phyloP scores from a whole-genome alignment of 2,113 vertebrate genomes.

The Semnornis frantzii region DNA sequence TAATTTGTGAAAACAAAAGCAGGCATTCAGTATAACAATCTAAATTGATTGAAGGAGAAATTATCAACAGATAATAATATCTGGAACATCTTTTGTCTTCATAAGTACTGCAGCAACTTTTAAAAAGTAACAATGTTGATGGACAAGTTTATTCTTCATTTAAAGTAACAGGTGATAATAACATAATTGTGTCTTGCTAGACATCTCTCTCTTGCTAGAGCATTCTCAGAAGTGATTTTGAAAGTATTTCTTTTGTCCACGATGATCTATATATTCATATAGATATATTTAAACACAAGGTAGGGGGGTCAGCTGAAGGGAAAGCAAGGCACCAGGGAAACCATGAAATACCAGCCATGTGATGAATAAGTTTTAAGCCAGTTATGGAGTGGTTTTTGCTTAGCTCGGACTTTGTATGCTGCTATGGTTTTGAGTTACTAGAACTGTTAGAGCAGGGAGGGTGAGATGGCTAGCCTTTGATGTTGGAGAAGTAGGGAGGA shows the following conservation, averaged over 20 bases:
- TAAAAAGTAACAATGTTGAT: neutral
- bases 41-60: neutral
- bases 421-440: neutral
- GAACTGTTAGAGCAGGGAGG: neutral
- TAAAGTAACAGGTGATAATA: neutral
- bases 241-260: neutral
- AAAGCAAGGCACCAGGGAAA: neutral
- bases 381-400: neutral
- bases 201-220: neutral
- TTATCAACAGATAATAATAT: neutral
- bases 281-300: neutral
- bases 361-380: neutral
- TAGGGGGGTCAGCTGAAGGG: neutral
- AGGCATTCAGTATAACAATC: neutral
- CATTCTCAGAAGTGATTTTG: neutral
- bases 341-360: neutral
- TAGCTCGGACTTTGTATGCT: neutral
- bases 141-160: neutral
- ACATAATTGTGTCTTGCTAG: neutral
- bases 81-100: too few relatives aligned
- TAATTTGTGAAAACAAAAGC: neutral
- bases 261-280: neutral
- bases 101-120: neutral
- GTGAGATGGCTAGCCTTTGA: neutral
- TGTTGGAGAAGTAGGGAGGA: neutral